phyloP scores from a whole-genome alignment of 2,113 vertebrate genomes.

The Butorides virescens region DNA sequence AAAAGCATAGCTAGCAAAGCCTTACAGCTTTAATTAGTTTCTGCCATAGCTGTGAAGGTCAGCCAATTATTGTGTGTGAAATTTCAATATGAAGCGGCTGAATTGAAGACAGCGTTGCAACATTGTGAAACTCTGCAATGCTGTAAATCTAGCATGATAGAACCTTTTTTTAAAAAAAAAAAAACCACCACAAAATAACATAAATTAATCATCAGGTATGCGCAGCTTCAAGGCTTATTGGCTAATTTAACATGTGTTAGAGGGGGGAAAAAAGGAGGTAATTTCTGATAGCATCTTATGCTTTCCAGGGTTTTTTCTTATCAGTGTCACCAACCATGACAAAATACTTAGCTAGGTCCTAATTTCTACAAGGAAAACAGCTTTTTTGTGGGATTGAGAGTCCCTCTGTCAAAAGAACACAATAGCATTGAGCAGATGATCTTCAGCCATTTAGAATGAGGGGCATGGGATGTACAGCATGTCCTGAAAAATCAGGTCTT shows the following conservation, averaged over 20 bases:
- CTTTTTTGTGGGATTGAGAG: neutral
- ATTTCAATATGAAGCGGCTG: slow-evolving; percentile 86
- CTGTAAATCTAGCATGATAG: slow-evolving; percentile 64
- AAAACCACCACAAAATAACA: slow-evolving; percentile 40
- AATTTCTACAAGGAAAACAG: slow-evolving; percentile 23
- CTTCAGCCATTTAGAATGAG: neutral
- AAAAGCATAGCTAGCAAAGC: slow-evolving; percentile 86
- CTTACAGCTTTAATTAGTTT: slow-evolving; percentile 98
- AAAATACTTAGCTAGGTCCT: slow-evolving; percentile 36
- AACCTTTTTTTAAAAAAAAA: neutral
- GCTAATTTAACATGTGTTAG: slow-evolving; percentile 70
- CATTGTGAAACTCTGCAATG: slow-evolving; percentile 59
- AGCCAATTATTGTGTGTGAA: slow-evolving; percentile 97
- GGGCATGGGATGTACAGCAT: neutral
- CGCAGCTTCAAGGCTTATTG: slow-evolving; percentile 64
- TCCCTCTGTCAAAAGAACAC: neutral
- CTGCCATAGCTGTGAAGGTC: slow-evolving; percentile 96
- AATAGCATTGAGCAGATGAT: neutral
- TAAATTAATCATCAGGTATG: slow-evolving; percentile 72
- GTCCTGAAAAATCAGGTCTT: neutral
- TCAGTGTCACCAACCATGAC: slow-evolving; percentile 37
- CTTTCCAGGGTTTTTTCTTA: neutral
- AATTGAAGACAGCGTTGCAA: slow-evolving; percentile 75
- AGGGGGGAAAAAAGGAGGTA: neutral
- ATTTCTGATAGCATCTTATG: slow-evolving; percentile 46